phyloP scores from a whole-genome alignment of 64 coral and sea anemone species.

The Montipora sp. region DNA sequence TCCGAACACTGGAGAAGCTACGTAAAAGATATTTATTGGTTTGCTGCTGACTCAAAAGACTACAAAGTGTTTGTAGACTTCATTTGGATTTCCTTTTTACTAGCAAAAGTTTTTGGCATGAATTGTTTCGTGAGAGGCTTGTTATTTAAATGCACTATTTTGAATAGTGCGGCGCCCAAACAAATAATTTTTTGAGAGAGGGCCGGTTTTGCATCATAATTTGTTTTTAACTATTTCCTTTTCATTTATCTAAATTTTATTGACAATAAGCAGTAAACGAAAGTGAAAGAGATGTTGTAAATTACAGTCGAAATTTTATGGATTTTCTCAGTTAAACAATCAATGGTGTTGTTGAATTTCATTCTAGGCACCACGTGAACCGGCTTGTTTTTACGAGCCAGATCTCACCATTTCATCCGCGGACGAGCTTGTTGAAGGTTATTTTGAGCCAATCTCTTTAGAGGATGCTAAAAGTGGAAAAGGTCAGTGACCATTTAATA shows the following conservation, averaged over 20 bases:
- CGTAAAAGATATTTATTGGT: too few relatives aligned
- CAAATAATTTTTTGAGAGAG: too few relatives aligned
- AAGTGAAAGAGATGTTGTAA: neutral
- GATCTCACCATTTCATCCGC: slow-evolving; percentile 47
- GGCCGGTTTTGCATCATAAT: too few relatives aligned
- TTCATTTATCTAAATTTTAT: neutral
- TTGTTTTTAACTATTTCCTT: neutral
- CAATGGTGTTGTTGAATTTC: neutral
- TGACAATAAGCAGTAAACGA: neutral
- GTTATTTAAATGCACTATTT: too few relatives aligned
- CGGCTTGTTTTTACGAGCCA: slow-evolving; percentile 47
- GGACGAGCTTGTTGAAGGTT: neutral
- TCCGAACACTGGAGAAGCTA: too few relatives aligned
- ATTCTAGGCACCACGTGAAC: slow-evolving; percentile 33
- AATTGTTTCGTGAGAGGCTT: too few relatives aligned
- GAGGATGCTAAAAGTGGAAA: slow-evolving; percentile 85
- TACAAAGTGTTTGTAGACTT: too few relatives aligned
- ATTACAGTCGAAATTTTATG: neutral
- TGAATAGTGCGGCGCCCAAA: too few relatives aligned
- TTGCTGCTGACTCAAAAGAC: too few relatives aligned
- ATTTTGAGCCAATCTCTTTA: slow-evolving; percentile 68
- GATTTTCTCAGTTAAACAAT: neutral
- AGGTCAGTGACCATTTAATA: slow-evolving; percentile 27
- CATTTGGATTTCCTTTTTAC: too few relatives aligned
- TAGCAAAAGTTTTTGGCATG: too few relatives aligned